Evolutionary conservation across 2,888 invertebrate genomes (phyloP), one percentile per base, ranked within the genome.

Genomic region (Noctua pronuba): DNA sequence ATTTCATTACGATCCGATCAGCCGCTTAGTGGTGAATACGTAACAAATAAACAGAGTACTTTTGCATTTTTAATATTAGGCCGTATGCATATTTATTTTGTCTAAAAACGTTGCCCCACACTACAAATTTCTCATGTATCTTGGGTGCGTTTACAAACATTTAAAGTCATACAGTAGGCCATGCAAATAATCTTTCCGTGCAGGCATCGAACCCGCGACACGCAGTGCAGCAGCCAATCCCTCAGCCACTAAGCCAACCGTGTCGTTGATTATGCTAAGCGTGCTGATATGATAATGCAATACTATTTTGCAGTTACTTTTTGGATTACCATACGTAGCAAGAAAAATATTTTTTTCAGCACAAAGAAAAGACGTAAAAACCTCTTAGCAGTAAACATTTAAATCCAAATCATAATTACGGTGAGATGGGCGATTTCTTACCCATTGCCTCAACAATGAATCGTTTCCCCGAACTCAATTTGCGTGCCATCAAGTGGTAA

Each of bases 401-500:
- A 49, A 8, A 52, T 70, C 58, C 6, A 46, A 75, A 79, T 75
- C 31, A 75, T 80, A 66, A 70, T 76, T 35, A 44, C 65, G 35
- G 58, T 58, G 44, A 76, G 49, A 76, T 62, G 60, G 41, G 49
- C 55, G 55, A 70, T 67, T 70, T 35, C 62, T 41, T 66, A 35
- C 41, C 67, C 13, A 72, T 71, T 46, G 28, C 44, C 55, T 52
- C 60, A 66, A 82, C 82, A 82, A 70, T 66, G 60, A 73, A 62
- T 62, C 52, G 46, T 62, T 55, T 79, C 46, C 35, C 66, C 62
- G 65, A 70, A 55, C 49, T 55, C 73, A 73, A 70, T 69, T 38
- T 78, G 66, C 60, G 24, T 60, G 70, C 65, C 44, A 60, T 70
- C 58, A 70, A 80, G 69, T 75, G 72, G 64, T 52, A 46, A 71